Evolutionary conservation across 1,140 invertebrate genomes (phyloP).

Genomic region (Brachionus koreanus): DNA sequence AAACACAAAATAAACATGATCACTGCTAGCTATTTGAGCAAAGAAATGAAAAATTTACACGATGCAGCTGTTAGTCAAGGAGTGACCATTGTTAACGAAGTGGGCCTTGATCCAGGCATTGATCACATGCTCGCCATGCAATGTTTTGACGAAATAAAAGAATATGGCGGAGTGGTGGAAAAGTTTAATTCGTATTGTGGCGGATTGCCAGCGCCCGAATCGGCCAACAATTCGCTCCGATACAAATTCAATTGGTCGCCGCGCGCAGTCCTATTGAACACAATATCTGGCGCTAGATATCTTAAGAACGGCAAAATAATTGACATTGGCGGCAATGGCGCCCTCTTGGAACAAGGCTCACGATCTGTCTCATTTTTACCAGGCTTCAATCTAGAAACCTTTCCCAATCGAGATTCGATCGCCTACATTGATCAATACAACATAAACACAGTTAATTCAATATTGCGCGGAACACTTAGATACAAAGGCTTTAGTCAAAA

Average conservation of each 20-base stretch:
- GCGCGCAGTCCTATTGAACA: slow-evolving; percentile 80
- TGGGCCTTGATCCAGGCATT: slow-evolving; percentile 93
- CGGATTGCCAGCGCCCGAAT: slow-evolving; percentile 88
- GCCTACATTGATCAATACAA: slow-evolving; percentile 82
- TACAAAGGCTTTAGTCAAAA: slow-evolving; percentile 85
- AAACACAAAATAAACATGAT: slow-evolving; percentile 81
- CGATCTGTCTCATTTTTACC: slow-evolving; percentile 73
- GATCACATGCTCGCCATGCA: slow-evolving; percentile 95
- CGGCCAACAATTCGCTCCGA: slow-evolving; percentile 78
- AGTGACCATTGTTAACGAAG: slow-evolving; percentile 86
- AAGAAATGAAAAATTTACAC: slow-evolving; percentile 75
- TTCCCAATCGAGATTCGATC: slow-evolving; percentile 91
- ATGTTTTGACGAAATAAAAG: slow-evolving; percentile 83
- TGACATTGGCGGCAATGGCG: background rate
- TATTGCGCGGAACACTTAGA: slow-evolving; percentile 83
- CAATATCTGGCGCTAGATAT: slow-evolving; percentile 80
- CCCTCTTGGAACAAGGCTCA: slow-evolving; percentile 21
- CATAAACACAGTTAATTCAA: slow-evolving; percentile 69
- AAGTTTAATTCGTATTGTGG: slow-evolving; percentile 86
- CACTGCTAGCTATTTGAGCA: slow-evolving; percentile 87
- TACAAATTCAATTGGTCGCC: slow-evolving; percentile 97
- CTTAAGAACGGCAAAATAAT: slow-evolving; percentile 73
- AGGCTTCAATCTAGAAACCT: slow-evolving; percentile 91
- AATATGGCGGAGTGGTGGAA: slow-evolving; percentile 65
- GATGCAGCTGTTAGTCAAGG: slow-evolving; percentile 76